Conservation (phyloP, 2,113 vertebrate species). For the Apodemus sylvaticus region DNA sequence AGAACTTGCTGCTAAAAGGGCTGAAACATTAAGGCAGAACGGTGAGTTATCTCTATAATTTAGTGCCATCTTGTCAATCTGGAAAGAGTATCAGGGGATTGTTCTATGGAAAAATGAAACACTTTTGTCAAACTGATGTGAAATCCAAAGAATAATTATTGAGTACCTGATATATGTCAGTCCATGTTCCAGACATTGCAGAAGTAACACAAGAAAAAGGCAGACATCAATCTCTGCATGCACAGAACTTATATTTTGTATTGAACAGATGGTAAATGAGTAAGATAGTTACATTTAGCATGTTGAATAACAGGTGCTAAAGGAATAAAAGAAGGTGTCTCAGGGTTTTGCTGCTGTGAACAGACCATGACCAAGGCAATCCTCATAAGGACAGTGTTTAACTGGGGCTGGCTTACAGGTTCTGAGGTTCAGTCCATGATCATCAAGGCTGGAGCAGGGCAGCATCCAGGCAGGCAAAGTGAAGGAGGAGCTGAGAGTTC, state of each 20-base stretch:
- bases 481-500: too few relatives aligned
- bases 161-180: not conserved
- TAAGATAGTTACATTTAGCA: not conserved
- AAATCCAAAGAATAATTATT: constrained; percentile 10
- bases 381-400: too few relatives aligned
- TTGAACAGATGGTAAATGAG: not conserved
- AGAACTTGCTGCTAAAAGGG: not conserved
- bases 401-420: too few relatives aligned
- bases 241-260: not conserved
- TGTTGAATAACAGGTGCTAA: not conserved
- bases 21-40: not conserved
- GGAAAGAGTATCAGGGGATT: not conserved
- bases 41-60: not conserved
- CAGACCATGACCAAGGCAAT: too few relatives aligned
- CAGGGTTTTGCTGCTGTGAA: too few relatives aligned
- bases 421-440: too few relatives aligned
- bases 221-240: not conserved
- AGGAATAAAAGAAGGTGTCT: not conserved
- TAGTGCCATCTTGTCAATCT: not conserved
- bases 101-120: not conserved
- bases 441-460: too few relatives aligned
- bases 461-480: too few relatives aligned
- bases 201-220: not conserved
- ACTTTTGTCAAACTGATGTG: not conserved
- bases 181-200: not conserved